A percentile compares a stretch with the other conserved stretches of the same genome.
phyloP scores from a whole-genome alignment of 2,888 invertebrate genomes.

The Lasioglossum zephyrum region DNA sequence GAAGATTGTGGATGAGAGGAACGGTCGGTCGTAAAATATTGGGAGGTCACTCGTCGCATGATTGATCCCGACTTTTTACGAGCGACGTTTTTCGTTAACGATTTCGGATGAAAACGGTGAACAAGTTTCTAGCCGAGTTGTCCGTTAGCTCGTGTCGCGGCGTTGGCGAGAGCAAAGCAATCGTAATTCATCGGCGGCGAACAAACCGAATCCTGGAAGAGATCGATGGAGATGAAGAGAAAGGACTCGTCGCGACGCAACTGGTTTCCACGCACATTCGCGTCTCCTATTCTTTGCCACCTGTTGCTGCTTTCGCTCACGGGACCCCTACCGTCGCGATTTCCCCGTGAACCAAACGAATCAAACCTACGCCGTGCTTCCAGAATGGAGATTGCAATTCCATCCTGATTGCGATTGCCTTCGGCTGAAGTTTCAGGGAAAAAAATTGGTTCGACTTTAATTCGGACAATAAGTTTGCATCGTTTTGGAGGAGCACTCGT shows the following conservation, averaged over 20 bases:
- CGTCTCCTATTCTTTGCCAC: slow-evolving; percentile 62
- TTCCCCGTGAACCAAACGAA: slow-evolving; percentile 45
- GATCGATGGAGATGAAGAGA: slow-evolving; percentile 12
- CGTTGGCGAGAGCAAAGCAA: background rate
- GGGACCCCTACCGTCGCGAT: slow-evolving; percentile 54
- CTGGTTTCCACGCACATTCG: slow-evolving; percentile 33
- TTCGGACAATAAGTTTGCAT: background rate
- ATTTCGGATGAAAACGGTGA: background rate
- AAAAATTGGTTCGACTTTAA: background rate
- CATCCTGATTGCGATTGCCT: background rate
- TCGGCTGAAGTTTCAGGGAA: background rate
- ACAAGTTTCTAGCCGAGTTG: background rate
- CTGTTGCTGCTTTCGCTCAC: slow-evolving; percentile 64
- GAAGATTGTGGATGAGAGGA: slow-evolving; percentile 28
- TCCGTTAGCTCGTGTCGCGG: background rate
- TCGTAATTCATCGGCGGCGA: background rate
- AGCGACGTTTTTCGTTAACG: slow-evolving; percentile 13
- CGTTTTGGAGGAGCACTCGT: background rate
- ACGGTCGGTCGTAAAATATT: slow-evolving; percentile 33
- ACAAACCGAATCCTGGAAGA: background rate
- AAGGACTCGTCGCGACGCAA: slow-evolving; percentile 22
- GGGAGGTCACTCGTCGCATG: slow-evolving; percentile 44
- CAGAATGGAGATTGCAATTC: background rate
- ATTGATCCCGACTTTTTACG: slow-evolving; percentile 56
- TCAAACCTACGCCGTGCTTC: slow-evolving; percentile 8